phyloP scores from a whole-genome alignment of 2,888 invertebrate genomes.

The Hydrotaea diabolus region DNA sequence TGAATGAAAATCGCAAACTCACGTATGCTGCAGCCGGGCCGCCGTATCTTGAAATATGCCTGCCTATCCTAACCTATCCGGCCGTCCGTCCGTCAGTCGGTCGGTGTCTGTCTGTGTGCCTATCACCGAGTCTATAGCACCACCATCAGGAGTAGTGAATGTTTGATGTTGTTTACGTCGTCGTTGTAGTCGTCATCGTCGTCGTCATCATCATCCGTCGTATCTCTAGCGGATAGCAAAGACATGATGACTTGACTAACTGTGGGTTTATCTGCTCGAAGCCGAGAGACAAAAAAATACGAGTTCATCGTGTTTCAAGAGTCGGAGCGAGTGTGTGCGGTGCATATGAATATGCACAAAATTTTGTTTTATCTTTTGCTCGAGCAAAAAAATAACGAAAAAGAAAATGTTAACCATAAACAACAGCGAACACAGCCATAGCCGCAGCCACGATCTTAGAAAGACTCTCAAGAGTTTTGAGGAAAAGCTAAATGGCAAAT shows the following conservation, averaged over 20 bases:
- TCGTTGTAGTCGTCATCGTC: background rate
- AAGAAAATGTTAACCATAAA: background rate
- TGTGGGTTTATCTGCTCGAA: conserved; percentile 55
- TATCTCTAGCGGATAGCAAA: conserved; percentile 2
- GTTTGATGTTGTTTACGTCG: conserved; percentile 11
- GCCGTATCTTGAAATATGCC: conserved; percentile 7
- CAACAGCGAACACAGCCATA: background rate
- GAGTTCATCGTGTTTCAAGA: background rate
- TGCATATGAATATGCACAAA: conserved; percentile 44
- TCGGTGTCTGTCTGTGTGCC: conserved; percentile 14
- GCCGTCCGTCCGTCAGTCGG: conserved; percentile 10
- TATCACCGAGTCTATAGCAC: background rate
- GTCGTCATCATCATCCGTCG: conserved; percentile 35
- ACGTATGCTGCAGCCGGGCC: background rate
- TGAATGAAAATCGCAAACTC: conserved; percentile 49
- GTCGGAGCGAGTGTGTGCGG: background rate
- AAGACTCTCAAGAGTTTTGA: background rate
- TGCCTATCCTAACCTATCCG: background rate
- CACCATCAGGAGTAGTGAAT: conserved; percentile 18
- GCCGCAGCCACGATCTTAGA: background rate
- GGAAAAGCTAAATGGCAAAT: conserved; percentile 21
- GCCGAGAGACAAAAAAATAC: conserved; percentile 5
- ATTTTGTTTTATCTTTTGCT: conserved; percentile 19
- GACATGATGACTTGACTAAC: conserved; percentile 44
- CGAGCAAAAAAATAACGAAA: conserved; percentile 25